phyloP scores from a whole-genome alignment of 2,797 vertebrate genomes.

The Channallabes apus region DNA sequence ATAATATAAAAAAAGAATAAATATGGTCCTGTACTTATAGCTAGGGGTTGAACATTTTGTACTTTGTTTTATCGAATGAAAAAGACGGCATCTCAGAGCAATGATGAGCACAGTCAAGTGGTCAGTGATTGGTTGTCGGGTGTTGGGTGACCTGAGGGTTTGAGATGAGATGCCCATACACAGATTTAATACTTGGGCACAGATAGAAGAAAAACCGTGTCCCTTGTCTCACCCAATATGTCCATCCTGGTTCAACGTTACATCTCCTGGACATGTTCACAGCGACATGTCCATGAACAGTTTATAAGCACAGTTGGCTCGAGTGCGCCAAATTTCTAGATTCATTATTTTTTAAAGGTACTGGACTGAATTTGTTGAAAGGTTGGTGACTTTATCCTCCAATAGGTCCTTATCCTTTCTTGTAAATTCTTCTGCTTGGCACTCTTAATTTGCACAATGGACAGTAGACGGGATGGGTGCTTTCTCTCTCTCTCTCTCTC shows the following conservation, averaged over 20 bases:
- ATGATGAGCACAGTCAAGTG: conserved; percentile 51
- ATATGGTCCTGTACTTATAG: conserved; percentile 96
- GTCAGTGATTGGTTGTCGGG: neutral
- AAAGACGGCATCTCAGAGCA: conserved; percentile 89
- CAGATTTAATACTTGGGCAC: neutral
- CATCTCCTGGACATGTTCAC: conserved; percentile 38
- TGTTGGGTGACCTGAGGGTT: conserved; percentile 1
- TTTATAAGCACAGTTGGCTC: conserved; percentile 51
- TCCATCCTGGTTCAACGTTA: conserved; percentile 22
- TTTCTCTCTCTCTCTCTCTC: conserved; percentile 66
- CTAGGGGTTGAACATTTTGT: conserved; percentile 85
- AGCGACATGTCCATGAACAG: conserved; percentile 27
- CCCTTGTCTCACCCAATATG: conserved; percentile 6
- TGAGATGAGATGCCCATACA: conserved; percentile 42
- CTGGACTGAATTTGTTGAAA: conserved; percentile 2
- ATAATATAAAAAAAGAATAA: conserved; percentile 72
- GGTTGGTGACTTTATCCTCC: conserved; percentile 10
- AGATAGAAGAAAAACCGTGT: conserved; percentile 18
- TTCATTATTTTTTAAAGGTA: conserved; percentile 30
- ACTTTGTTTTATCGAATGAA: conserved; percentile 86
- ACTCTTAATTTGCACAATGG: conserved; percentile 81
- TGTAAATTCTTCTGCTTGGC: conserved; percentile 1
- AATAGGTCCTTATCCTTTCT: neutral
- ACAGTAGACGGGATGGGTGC: conserved; percentile 65
- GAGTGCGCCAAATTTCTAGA: conserved; percentile 1